Conservation (phyloP, 2,113 vertebrate genomes). For the Amia ocellicauda region DNA sequence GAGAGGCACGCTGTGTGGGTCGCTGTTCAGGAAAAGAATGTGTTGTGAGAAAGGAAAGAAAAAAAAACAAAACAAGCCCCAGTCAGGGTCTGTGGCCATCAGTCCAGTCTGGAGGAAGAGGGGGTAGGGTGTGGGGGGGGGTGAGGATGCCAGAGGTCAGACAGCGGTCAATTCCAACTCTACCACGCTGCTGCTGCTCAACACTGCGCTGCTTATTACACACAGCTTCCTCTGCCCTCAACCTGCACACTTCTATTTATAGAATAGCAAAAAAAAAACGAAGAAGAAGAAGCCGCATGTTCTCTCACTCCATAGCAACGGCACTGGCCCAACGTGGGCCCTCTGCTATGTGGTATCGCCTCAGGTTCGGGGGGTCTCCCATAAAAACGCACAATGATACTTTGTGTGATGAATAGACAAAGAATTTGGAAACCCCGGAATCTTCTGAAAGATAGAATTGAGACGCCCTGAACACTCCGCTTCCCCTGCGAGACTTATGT, state of each 20-base stretch:
- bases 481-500: constrained; percentile 2
- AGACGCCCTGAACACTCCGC: not conserved
- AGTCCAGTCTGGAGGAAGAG: constrained; percentile 35
- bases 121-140: constrained; percentile 8
- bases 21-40: constrained; percentile 60
- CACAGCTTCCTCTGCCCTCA: constrained; percentile 18
- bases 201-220: constrained; percentile 4
- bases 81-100: constrained; percentile 56
- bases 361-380: constrained; percentile 12
- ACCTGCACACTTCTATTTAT: constrained; percentile 23
- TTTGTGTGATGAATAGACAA: constrained; percentile 16
- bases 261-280: constrained; percentile 11
- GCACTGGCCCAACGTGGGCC: not conserved
- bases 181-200: constrained; percentile 52
- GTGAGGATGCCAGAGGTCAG: constrained; percentile 63
- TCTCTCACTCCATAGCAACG: constrained; percentile 21
- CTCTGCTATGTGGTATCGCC: constrained; percentile 4
- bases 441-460: not conserved
- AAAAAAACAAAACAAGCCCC: not conserved
- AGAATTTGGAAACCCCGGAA: not conserved
- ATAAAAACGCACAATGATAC: constrained; percentile 21
- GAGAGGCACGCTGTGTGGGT: constrained; percentile 41
- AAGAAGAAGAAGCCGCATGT: not conserved
- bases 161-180: constrained; percentile 71
- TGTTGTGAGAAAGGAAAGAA: constrained; percentile 51